Base-by-base conservation (phyloP, 2,113 vertebrate genomes). In the Danionella cerebrum region DNA sequence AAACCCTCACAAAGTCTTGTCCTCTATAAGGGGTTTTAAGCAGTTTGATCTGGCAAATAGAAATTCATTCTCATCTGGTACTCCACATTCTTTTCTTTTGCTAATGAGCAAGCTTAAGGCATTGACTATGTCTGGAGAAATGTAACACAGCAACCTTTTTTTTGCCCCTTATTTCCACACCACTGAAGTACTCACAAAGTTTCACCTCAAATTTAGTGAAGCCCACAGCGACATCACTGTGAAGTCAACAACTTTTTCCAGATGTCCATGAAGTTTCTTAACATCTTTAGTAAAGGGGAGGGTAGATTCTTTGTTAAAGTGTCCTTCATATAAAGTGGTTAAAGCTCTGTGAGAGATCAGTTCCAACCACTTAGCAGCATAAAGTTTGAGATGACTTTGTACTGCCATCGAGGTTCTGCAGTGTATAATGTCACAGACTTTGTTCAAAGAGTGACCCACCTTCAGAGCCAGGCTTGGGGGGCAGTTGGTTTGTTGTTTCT, bases 391-490 rank as follows among this genome's bases (percentile, higher is more conserved):
- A 33, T 6, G 9, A 33, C 5, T 1, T 1, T 33, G 3, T 1
- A 39, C 67, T 29, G 45, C 33, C 45, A 60, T 60, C 2, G 78
- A 14, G 16, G 22, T 59, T 50, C 67, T 74, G 36, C 70, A 75
- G 1, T 78, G 59, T 14, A 74, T 10, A 1, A 71, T 75, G 54
- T 81, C 70, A 10, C 67, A 18, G 6, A 77, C 29, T 29, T 78
- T 80, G 2, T 73, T 57, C 6, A 67, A 60, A 18, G 27, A 41
- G 39, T 73, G 65, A 3, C 62, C 75, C 27, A 67, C 47, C 21
- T 67, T 76, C 2, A 76, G 22, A 5, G 70, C 54, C 24, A 70
- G 48, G 67, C 62, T 76, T 70, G 69, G 68, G 21, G 44, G 68
- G 14, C 31, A 27, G 42, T 50, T 57, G n/a, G 16, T 48, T 18